Percentiles rank a stretch among this genome's conserved stretches.
These are phyloP conservation scores for Prionchulus punctatus DNA, from an alignment of 2,888 invertebrate species.

Conservation along the genomic window DNA sequence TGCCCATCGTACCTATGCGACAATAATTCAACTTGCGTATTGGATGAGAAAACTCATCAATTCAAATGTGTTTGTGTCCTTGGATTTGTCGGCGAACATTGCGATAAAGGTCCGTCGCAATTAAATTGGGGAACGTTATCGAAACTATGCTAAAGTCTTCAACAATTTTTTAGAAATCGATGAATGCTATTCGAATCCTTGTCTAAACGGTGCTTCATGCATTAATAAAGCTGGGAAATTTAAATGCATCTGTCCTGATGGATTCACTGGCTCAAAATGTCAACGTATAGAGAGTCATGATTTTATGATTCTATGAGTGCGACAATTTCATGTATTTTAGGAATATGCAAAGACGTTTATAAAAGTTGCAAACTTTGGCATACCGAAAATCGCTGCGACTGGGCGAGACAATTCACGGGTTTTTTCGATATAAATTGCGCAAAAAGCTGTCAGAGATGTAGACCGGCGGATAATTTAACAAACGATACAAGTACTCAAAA, in stretches of 20 bases:
- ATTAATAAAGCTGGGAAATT: background rate
- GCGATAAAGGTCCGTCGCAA: background rate
- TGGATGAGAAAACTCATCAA: background rate
- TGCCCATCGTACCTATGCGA: constrained; percentile 9
- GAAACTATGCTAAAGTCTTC: too few relatives aligned
- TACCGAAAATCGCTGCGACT: constrained; percentile 27
- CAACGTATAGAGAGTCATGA: constrained; percentile 22
- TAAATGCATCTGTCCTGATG: constrained; percentile 22
- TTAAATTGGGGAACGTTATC: background rate
- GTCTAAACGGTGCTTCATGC: constrained; percentile 6
- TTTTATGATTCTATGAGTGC: background rate
- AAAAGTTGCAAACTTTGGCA: constrained; percentile 30
- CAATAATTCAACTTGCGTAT: constrained; percentile 1
- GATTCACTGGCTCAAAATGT: constrained; percentile 30
- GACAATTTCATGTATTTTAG: constrained; percentile 13
- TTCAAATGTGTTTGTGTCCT: constrained; percentile 1
- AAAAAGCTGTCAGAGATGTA: constrained; percentile 26
- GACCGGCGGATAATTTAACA: constrained; percentile 16
- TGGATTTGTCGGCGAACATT: constrained; percentile 1
- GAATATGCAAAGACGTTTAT: constrained; percentile 30
- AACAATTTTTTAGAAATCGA: constrained; percentile 4
- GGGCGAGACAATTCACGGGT: constrained; percentile 24
- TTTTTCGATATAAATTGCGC: constrained; percentile 32
- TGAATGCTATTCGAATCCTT: constrained; percentile 4
- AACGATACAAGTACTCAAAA: too few relatives aligned